A percentile compares a stretch with the other conserved stretches of the same genome.
Evolutionary conservation across 2,113 vertebrate species (phyloP).

Genomic region (Terrapene triunguis): DNA sequence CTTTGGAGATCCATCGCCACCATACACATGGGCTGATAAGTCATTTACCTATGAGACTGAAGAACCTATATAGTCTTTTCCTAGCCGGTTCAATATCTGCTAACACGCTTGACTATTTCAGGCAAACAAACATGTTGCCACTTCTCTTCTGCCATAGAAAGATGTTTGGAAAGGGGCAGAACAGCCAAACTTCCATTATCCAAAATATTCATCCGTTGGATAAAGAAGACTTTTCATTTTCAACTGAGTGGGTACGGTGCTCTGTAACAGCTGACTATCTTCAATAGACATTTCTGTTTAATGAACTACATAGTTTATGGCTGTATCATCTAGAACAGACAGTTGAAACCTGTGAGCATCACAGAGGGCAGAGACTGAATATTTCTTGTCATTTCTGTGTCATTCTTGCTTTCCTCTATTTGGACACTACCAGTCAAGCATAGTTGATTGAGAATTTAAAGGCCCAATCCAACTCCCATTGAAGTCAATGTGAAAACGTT

Average conservation of each 20-base stretch:
- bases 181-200: background rate
- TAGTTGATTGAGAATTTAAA: background rate
- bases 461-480: background rate
- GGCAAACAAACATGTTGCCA: background rate
- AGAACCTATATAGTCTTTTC: background rate
- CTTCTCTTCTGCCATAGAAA: background rate
- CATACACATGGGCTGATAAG: background rate
- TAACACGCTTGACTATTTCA: background rate
- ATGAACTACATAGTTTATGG: background rate
- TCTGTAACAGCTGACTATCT: background rate
- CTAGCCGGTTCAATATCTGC: accelerated
- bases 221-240: background rate
- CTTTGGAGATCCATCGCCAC: background rate
- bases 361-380: background rate
- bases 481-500: background rate
- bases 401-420: background rate
- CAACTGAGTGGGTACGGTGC: accelerated
- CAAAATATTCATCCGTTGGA: background rate
- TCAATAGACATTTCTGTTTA: background rate
- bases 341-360: background rate
- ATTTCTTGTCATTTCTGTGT: constrained; percentile 12
- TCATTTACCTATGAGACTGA: background rate
- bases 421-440: background rate
- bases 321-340: background rate
- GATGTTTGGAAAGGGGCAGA: background rate